Evolutionary conservation across 2,888 invertebrate genomes (phyloP).

Genomic region (Eulithis prunata): DNA sequence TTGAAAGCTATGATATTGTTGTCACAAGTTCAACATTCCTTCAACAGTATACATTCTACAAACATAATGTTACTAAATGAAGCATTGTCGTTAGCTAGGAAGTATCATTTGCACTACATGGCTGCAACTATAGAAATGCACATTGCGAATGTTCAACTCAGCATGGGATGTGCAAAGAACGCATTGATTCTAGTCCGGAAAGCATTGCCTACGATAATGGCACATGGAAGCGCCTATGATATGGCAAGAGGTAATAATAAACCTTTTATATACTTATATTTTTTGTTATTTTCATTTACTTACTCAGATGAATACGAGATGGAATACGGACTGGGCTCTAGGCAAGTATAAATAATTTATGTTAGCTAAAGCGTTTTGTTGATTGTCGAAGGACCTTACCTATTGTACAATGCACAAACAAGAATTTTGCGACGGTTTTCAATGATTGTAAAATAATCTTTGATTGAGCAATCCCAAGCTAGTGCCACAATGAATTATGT

Average conservation of each 20-base stretch:
- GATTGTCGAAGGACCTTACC: no score
- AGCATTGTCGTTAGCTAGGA: slow-evolving; percentile 89
- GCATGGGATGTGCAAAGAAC: slow-evolving; percentile 90
- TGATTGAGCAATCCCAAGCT: no score
- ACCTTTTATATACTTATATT: no score
- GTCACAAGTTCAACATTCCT: slow-evolving; percentile 86
- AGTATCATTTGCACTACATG: slow-evolving; percentile 91
- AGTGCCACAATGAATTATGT: no score
- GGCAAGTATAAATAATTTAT: no score
- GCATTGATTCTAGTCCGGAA: slow-evolving; percentile 88
- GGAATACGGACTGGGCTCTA: no score
- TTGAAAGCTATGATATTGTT: slow-evolving; percentile 88
- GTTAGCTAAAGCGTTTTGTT: no score
- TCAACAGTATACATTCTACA: slow-evolving; percentile 81
- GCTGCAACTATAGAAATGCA: slow-evolving; percentile 90
- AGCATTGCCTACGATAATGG: slow-evolving; percentile 88
- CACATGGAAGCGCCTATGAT: slow-evolving; percentile 93
- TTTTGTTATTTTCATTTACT: no score
- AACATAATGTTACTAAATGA: slow-evolving; percentile 86
- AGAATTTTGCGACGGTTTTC: no score
- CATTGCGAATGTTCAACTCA: slow-evolving; percentile 90
- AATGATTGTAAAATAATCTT: no score
- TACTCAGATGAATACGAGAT: no score
- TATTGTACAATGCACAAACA: no score
- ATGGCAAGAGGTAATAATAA: slow-evolving; percentile 86